Evolutionary conservation across 1,140 invertebrate species (phyloP), one percentile per base, ranked within the genome.

Genomic region (Adoxophyes honmai): DNA sequence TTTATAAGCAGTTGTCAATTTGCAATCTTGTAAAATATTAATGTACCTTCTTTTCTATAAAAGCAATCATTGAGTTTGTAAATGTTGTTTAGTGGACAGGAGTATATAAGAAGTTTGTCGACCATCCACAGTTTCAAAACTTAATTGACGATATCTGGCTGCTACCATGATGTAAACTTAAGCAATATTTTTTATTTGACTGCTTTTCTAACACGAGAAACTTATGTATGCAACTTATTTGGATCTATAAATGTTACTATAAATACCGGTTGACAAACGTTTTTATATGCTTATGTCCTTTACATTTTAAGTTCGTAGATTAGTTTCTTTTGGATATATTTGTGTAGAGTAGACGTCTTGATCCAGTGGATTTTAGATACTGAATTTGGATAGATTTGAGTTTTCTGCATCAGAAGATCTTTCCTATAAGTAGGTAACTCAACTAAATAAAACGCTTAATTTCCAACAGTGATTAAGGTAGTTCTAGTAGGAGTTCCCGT

Each of bases 41-140:
- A 63, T 64, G 61, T 72, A 56, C 54, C 52, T 60, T 56, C 66
- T 74, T 80, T 81, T 78, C 60, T 78, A 81, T 64, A 59, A 71
- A 68, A 58, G 64, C 72, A 83, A 83, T 83, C 79, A 84, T 78
- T 78, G 73, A 74, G 71, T 83, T 86, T 86, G 76, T 80, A 84
- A 73, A 79, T 75, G 67, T 39, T 78, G 74, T 78, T 77, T 75
- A 48, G 34, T 60, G 69, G 67, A 70, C 51, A 60, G 54, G 39
- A 66, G 68, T 72, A 33, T 66, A 61, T 66, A 68, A 72, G 68
- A 70, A 70, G 6, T 11, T 36, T 59, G 35, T 37, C 55, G 42
- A 58, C 18, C 10, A 44, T 42, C 4, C 38, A 33, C 28, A 28
- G 2, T 28, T 28, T 28, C n/a, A n/a, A 34, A 42, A 34, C 14